phyloP scores from a whole-genome alignment of 1,140 invertebrate genomes.

The Trachelipus rathkii region DNA sequence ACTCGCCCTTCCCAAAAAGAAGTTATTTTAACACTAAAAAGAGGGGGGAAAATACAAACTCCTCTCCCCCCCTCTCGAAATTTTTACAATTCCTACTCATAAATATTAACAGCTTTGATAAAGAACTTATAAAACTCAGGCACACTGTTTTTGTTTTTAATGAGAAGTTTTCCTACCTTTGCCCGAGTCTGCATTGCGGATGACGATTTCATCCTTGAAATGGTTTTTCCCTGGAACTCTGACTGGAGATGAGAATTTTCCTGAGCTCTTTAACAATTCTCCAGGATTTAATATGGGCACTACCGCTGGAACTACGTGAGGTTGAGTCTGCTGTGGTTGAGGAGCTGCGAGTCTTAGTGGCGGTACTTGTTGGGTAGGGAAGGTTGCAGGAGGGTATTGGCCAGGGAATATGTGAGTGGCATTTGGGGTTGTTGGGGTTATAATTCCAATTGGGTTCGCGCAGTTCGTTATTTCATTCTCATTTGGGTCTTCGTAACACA shows the following conservation, averaged over 20 bases:
- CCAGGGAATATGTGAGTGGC: slow-evolving; percentile 23
- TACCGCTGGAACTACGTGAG: slow-evolving; percentile 44
- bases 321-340: slow-evolving; percentile 20
- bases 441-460: slow-evolving; percentile 19
- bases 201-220: slow-evolving; percentile 88
- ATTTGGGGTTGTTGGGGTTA: slow-evolving; percentile 27
- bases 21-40: too few relatives aligned
- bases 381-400: slow-evolving; percentile 48
- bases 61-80: too few relatives aligned
- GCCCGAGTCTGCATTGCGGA: slow-evolving; percentile 86
- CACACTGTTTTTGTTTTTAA: too few relatives aligned
- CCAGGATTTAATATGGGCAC: slow-evolving; percentile 64
- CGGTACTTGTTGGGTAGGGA: slow-evolving; percentile 23
- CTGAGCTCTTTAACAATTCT: slow-evolving; percentile 78
- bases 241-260: slow-evolving; percentile 80
- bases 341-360: neutral
- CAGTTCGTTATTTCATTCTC: slow-evolving; percentile 14
- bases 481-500: neutral
- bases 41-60: too few relatives aligned
- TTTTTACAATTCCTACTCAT: too few relatives aligned
- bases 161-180: slow-evolving; percentile 80
- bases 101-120: too few relatives aligned
- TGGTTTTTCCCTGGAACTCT: slow-evolving; percentile 85
- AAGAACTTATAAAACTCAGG: too few relatives aligned
- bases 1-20: too few relatives aligned